Evolutionary conservation across 2,888 invertebrate species (phyloP).

Genomic region (Microdon myrmicae): DNA sequence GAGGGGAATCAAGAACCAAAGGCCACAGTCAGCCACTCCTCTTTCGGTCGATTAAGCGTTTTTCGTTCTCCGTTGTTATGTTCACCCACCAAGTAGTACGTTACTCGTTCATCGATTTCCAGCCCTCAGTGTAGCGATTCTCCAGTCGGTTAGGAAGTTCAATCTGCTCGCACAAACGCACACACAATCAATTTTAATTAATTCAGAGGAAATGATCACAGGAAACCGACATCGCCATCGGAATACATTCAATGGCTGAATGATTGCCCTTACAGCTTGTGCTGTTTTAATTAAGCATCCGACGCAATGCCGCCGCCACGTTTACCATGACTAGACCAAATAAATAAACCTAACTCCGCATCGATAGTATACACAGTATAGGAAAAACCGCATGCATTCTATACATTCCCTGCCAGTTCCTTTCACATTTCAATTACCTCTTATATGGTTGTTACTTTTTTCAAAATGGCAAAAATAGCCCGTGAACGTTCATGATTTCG

Average conservation of each 20-base stretch:
- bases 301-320: constrained; percentile 8
- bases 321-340: too few relatives aligned
- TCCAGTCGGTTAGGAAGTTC: constrained; percentile 28
- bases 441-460: too few relatives aligned
- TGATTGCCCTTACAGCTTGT: constrained; percentile 24
- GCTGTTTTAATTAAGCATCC: constrained; percentile 30
- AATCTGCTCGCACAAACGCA: constrained; percentile 20
- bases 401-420: too few relatives aligned
- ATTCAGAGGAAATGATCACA: constrained; percentile 51
- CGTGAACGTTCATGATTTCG: too few relatives aligned
- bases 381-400: too few relatives aligned
- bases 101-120: background rate
- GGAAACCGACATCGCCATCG: constrained; percentile 39
- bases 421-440: too few relatives aligned
- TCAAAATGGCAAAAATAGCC: too few relatives aligned
- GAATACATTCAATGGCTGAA: constrained; percentile 28
- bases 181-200: constrained; percentile 45
- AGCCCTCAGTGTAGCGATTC: constrained; percentile 4
- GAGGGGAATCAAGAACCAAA: background rate
- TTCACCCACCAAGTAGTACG: background rate
- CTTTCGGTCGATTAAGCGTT: background rate
- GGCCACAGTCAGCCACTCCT: constrained; percentile 9
- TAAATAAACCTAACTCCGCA: too few relatives aligned
- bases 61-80: background rate
- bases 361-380: too few relatives aligned